Conservation (phyloP, 2,113 vertebrate genomes). For the Uropsilus gracilis region DNA sequence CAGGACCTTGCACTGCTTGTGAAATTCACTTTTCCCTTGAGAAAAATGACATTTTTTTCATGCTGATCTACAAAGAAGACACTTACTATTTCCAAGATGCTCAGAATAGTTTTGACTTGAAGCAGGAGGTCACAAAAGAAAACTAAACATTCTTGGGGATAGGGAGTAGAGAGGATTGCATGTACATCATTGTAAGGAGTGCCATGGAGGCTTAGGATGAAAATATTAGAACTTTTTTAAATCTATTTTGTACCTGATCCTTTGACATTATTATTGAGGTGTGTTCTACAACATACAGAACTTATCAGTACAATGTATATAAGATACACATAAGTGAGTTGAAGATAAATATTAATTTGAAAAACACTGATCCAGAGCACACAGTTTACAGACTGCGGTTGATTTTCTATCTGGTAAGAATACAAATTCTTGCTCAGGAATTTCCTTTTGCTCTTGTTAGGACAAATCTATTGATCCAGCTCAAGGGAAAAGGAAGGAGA, state of each 20-base stretch:
- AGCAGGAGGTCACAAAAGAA: neutral
- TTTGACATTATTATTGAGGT: neutral
- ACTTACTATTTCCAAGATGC: neutral
- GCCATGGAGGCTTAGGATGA: neutral
- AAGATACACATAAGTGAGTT: neutral
- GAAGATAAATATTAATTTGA: neutral
- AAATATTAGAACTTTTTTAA: neutral
- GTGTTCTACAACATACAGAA: neutral
- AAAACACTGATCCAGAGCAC: neutral
- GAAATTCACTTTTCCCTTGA: neutral
- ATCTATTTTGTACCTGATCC: neutral
- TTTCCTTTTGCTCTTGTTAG: constrained; percentile 3
- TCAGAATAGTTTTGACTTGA: neutral
- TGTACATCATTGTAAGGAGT: neutral
- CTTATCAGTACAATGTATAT: neutral
- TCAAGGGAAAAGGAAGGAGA: neutral
- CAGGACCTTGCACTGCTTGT: neutral
- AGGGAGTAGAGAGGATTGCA: neutral
- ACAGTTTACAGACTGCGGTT: neutral
- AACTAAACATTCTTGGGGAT: neutral
- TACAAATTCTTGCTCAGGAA: neutral
- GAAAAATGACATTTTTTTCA: neutral
- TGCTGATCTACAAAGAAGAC: neutral
- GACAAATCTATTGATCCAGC: neutral
- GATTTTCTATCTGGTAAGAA: neutral